These are phyloP conservation scores for Heliopora coerulea DNA, from an alignment of 92 coral and sea anemone genomes.

Conservation along the genomic window DNA sequence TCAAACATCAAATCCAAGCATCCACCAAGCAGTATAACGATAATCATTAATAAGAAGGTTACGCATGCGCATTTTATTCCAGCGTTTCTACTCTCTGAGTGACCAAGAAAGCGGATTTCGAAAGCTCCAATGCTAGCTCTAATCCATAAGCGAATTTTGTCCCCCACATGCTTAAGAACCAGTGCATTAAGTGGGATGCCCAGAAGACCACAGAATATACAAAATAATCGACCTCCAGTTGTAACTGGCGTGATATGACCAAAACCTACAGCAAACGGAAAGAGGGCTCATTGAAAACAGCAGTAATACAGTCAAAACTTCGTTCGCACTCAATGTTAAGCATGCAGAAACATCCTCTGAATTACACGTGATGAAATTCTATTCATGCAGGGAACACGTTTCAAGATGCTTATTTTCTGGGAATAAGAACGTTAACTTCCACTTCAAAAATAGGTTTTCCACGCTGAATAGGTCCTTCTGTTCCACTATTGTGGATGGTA, in stretches of 20 bases:
- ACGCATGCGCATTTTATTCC: slow-evolving; percentile 65
- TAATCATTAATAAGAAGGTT: slow-evolving; percentile 63
- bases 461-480: too few species aligned
- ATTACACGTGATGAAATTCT: too few species aligned
- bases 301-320: too few species aligned
- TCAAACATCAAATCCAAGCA: slow-evolving; percentile 70
- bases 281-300: too few species aligned
- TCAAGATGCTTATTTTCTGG: too few species aligned
- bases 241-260: slow-evolving; percentile 83
- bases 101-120: slow-evolving; percentile 43
- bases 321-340: too few species aligned
- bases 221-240: slow-evolving; percentile 73
- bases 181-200: slow-evolving; percentile 79
- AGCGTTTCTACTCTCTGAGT: slow-evolving; percentile 35
- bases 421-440: too few species aligned
- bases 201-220: slow-evolving; percentile 69
- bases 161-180: slow-evolving; percentile 75
- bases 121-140: slow-evolving; percentile 33
- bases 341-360: too few species aligned
- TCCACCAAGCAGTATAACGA: slow-evolving; percentile 66
- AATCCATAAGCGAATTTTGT: slow-evolving; percentile 55
- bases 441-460: too few species aligned
- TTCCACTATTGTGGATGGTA: too few species aligned
- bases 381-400: too few species aligned
- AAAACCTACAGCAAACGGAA: slow-evolving; percentile 58